Conservation (phyloP, 2,888 invertebrate species). For the Phanerotoma sp. region DNA sequence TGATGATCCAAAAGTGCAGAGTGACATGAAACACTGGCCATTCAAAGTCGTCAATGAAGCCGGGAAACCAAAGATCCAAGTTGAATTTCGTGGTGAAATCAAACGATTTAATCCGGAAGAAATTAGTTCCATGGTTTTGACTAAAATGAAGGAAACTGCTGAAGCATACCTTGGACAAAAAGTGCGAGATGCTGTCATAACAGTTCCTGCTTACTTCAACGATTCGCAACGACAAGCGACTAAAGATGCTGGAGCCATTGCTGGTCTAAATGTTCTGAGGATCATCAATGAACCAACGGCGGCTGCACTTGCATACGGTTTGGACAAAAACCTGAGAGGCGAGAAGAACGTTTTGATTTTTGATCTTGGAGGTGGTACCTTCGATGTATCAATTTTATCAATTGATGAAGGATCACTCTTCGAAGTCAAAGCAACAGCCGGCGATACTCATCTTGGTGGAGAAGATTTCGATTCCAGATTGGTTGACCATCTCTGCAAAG, state of each 20-base stretch:
- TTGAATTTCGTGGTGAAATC: too few relatives aligned
- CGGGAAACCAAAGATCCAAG: too few relatives aligned
- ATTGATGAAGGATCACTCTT: too few relatives aligned
- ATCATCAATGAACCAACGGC: conserved; percentile 68
- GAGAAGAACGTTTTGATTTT: conserved; percentile 67
- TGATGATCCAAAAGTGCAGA: too few relatives aligned
- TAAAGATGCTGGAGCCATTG: conserved; percentile 70
- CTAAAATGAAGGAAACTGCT: conserved; percentile 72
- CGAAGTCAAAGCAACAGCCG: too few relatives aligned
- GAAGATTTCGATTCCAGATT: conserved; percentile 68
- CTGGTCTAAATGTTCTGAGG: conserved; percentile 68
- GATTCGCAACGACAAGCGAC: conserved; percentile 72
- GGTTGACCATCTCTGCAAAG: conserved; percentile 68
- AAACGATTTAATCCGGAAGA: conserved; percentile 70
- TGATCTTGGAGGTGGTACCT: too few relatives aligned
- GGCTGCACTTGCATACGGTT: conserved; percentile 70
- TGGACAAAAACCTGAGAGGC: conserved; percentile 68
- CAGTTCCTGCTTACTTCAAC: conserved; percentile 82
- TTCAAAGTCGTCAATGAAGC: too few relatives aligned
- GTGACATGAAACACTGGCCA: too few relatives aligned
- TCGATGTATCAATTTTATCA: conserved; percentile 79
- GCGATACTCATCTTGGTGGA: too few relatives aligned
- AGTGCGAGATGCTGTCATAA: conserved; percentile 75
- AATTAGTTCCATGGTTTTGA: conserved; percentile 69
- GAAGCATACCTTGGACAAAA: conserved; percentile 70